Evolutionary conservation across 2,113 vertebrate species (phyloP).

Genomic region (Dinomys branickii): DNA sequence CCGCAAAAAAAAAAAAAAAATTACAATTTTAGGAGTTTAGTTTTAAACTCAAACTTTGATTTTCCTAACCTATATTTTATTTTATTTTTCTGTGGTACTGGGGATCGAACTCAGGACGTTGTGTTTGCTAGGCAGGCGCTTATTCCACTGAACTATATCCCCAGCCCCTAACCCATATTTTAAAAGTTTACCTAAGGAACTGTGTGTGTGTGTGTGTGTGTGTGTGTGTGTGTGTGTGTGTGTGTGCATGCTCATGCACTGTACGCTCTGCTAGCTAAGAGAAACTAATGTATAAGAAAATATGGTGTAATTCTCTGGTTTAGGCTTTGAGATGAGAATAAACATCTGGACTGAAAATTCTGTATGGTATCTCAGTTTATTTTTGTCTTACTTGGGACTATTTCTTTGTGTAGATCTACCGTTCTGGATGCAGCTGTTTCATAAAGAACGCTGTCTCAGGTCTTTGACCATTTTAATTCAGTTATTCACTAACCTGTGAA

Average conservation of each 20-base stretch:
- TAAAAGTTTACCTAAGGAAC: neutral
- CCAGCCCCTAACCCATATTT: neutral
- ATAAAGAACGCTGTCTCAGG: slow-evolving; percentile 46
- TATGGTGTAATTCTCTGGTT: neutral
- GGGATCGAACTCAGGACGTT: too few relatives aligned
- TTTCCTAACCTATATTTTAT: neutral
- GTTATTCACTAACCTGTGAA: slow-evolving; percentile 52
- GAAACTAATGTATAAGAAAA: neutral
- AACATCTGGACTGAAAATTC: slow-evolving; percentile 45
- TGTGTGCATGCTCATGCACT: neutral
- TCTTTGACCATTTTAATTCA: slow-evolving; percentile 58
- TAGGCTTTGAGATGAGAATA: slow-evolving; percentile 51
- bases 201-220: neutral
- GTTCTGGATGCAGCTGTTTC: slow-evolving; percentile 60
- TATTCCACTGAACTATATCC: too few relatives aligned
- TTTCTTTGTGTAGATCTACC: slow-evolving; percentile 62
- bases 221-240: neutral
- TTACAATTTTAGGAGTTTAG: neutral
- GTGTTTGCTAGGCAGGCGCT: too few relatives aligned
- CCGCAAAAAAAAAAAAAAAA: too few relatives aligned
- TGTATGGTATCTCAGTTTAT: slow-evolving; percentile 19
- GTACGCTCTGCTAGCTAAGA: neutral
- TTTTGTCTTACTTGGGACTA: slow-evolving; percentile 37
- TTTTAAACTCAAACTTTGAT: neutral
- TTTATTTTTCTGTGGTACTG: too few relatives aligned